A percentile compares a stretch with the other conserved stretches of the same genome.
These are phyloP conservation scores for Buteo buteo DNA, from an alignment of 2,113 vertebrate species.

Conservation along the genomic window DNA sequence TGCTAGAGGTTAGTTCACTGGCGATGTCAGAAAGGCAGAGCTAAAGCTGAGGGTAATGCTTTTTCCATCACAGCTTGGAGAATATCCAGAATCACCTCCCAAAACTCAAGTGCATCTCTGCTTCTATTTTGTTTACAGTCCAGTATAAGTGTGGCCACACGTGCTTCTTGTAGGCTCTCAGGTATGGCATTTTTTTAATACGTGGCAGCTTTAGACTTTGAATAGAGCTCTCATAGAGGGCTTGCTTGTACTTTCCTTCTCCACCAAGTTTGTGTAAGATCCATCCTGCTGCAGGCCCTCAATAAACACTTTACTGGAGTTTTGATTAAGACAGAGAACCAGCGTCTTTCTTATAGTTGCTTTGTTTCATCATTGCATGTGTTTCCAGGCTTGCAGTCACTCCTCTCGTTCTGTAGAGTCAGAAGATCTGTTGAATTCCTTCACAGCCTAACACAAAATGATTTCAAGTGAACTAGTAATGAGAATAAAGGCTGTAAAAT, in stretches of 20 bases:
- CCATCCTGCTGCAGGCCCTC: background rate
- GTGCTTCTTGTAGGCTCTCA: background rate
- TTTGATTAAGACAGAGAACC: background rate
- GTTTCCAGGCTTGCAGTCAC: background rate
- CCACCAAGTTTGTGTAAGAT: background rate
- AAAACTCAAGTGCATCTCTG: background rate
- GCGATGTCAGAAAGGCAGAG: background rate
- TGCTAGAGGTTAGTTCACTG: background rate
- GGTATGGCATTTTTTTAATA: background rate
- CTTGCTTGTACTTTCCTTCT: background rate
- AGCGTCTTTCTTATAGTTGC: background rate
- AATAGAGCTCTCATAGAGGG: background rate
- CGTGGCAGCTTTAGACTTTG: background rate
- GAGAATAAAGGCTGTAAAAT: background rate
- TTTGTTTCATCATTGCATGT: background rate
- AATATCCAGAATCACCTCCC: background rate
- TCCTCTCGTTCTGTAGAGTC: accelerated
- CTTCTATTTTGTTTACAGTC: background rate
- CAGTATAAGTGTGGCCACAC: background rate
- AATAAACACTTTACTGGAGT: background rate
- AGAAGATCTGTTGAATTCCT: background rate
- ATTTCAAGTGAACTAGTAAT: background rate
- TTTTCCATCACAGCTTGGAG: background rate
- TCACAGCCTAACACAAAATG: background rate
- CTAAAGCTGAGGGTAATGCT: background rate